Base-by-base conservation (phyloP, 1,140 invertebrate species). In the Chlorops oryzae region DNA sequence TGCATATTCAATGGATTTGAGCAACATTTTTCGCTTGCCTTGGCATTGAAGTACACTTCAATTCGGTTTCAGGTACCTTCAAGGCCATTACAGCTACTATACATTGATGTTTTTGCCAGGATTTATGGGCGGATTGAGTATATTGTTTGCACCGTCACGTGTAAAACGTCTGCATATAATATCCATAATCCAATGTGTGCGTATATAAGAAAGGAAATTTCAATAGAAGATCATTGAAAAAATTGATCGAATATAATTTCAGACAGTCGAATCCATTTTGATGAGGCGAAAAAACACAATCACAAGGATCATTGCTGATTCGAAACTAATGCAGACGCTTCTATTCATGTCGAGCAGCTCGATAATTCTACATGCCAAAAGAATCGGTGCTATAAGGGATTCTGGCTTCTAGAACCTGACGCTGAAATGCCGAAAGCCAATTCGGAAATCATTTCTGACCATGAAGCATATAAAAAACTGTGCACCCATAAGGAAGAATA, bases 101-200 rank as follows among this genome's bases (percentile, higher is more conserved):
- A 59, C 51, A 1, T 25, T 57, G n/a, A 0, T 51, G 0, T 58
- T 57, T 28, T 1, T 53, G 3, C 62, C 62, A 2, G 23, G 59
- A n/a, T 10, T 48, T 12, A n/a, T 64, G 7, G 59, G 59, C n/a
- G 54, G 56, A 13, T 45, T 37, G 12, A 27, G 48, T 17, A 44
- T 37, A 4, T 38, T 28, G 0, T 39, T 39, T 27, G 5, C 48
- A 5, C 34, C 50, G 1, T 12, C 25, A 2, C 53, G 57, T 2
- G 57, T 61, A 2, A 56, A 51, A 41, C 47, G 51, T 10, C 5
- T 64, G 9, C 53, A 57, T 13, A 48, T 59, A 25, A 61, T 51
- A 4, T 56, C 35, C 15, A 49, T 57, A 10, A 59, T 59, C 39
- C 62, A 64, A 50, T 52, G 53, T 24, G 62, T 64, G 39, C 59